Evolutionary conservation across 2,797 vertebrate species (phyloP).

Genomic region (Cottoperca gobio): DNA sequence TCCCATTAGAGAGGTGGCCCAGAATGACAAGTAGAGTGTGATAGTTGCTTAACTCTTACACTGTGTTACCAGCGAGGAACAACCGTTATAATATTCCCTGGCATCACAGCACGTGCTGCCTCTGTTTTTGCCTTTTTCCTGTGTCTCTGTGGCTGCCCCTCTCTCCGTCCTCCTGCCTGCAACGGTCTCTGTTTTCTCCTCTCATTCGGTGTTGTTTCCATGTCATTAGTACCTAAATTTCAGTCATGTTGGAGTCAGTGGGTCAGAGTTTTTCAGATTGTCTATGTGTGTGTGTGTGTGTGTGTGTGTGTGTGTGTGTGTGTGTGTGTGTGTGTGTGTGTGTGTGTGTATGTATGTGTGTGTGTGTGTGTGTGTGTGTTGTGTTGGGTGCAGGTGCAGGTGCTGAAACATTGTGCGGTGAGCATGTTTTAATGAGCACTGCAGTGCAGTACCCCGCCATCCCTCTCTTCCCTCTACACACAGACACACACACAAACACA

Average conservation of each 20-base stretch:
- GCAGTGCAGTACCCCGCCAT: constrained; percentile 46
- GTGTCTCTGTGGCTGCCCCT: constrained; percentile 24
- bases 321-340: not conserved
- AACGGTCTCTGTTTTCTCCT: constrained; percentile 13
- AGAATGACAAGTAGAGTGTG: constrained; percentile 54
- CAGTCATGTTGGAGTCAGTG: constrained; percentile 45
- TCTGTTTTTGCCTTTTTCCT: constrained; percentile 44
- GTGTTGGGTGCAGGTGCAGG: constrained; percentile 73
- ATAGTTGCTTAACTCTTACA: constrained; percentile 47
- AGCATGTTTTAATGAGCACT: constrained; percentile 78
- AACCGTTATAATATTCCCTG: constrained; percentile 34
- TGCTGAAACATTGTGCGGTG: constrained; percentile 76
- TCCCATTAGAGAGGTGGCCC: constrained; percentile 40
- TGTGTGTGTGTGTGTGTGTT: constrained; percentile 31
- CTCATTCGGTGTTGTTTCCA: constrained; percentile 30
- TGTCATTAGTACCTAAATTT: constrained; percentile 41
- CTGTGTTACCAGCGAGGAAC: constrained; percentile 25
- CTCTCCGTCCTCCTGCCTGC: constrained; percentile 13
- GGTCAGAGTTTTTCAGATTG: constrained; percentile 51
- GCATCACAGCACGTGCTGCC: constrained; percentile 32
- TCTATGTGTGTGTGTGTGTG: constrained; percentile 38
- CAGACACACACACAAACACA: constrained; percentile 28
- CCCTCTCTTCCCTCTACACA: constrained; percentile 47
- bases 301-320: constrained; percentile 34
- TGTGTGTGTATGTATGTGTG: not conserved